phyloP scores from a whole-genome alignment of 2,888 invertebrate genomes.

The Lagria hirta region DNA sequence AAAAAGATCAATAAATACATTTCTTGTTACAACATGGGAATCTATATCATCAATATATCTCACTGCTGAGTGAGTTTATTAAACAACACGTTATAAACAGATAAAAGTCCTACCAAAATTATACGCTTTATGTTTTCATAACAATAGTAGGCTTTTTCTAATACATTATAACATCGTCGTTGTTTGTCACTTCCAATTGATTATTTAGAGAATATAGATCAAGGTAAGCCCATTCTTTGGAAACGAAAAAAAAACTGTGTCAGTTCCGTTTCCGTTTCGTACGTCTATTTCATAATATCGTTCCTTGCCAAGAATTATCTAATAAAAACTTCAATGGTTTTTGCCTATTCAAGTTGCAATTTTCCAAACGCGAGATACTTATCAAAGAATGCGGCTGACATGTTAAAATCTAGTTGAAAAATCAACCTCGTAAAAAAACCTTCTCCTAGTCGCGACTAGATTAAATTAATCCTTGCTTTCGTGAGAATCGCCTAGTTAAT shows the following conservation, averaged over 20 bases:
- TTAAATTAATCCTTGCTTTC: constrained; percentile 27
- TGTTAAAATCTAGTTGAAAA: constrained; percentile 28
- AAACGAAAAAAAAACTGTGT: constrained; percentile 15
- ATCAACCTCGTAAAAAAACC: constrained; percentile 18
- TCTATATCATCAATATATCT: too few species aligned
- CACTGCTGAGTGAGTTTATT: too few species aligned
- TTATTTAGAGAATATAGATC: too few species aligned
- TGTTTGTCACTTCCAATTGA: too few species aligned
- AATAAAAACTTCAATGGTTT: constrained; percentile 12
- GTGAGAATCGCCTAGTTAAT: constrained; percentile 28
- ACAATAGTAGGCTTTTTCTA: too few species aligned
- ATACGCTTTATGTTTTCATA: too few species aligned
- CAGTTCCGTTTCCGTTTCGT: constrained; percentile 17
- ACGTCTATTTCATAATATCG: constrained; percentile 3
- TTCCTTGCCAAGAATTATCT: constrained; percentile 17
- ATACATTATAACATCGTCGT: too few species aligned
- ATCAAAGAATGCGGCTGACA: constrained; percentile 27
- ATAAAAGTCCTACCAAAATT: too few species aligned
- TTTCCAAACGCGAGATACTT: constrained; percentile 26
- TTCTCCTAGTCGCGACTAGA: constrained; percentile 6
- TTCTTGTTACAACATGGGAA: too few species aligned
- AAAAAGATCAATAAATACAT: too few species aligned
- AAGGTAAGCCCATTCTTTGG: too few species aligned
- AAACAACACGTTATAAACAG: too few species aligned
- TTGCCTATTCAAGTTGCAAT: constrained; percentile 19